Evolutionary conservation across 2,888 invertebrate species (phyloP).

Genomic region (Yponomeuta malinellus): DNA sequence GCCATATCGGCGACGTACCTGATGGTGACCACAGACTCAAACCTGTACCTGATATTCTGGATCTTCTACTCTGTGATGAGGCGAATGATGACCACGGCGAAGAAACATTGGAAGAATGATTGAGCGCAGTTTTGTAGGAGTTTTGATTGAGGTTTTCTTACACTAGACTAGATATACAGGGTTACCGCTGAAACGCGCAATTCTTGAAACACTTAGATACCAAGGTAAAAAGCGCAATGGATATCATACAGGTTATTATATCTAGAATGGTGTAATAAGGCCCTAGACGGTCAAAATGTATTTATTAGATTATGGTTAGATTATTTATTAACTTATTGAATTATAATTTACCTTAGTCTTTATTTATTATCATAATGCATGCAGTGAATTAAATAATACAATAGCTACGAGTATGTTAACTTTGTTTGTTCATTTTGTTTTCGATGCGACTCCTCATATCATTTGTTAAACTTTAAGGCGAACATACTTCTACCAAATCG

Average conservation of each 20-base stretch:
- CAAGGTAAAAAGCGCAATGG: neutral
- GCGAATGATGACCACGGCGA: slow-evolving; percentile 44
- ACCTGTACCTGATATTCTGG: slow-evolving; percentile 60
- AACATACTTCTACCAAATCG: no score
- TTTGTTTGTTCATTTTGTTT: no score
- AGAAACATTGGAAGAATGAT: slow-evolving; percentile 35
- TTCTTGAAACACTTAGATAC: neutral
- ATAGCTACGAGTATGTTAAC: no score
- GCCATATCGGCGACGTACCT: slow-evolving; percentile 55
- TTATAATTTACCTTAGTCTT: neutral
- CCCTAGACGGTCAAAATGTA: neutral
- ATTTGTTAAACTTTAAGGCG: no score
- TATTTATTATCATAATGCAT: neutral
- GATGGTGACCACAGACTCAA: slow-evolving; percentile 55
- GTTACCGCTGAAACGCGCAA: neutral
- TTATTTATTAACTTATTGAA: slow-evolving; percentile 8
- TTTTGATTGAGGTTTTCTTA: no score
- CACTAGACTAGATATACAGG: neutral
- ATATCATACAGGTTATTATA: no score
- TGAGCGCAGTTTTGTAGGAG: neutral
- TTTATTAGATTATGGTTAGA: neutral
- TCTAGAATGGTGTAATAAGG: no score
- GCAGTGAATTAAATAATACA: neutral
- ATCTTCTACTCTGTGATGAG: slow-evolving; percentile 55
- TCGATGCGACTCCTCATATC: no score